phyloP scores from a whole-genome alignment of 2,113 vertebrate genomes.

The Eudyptes chrysolophus region DNA sequence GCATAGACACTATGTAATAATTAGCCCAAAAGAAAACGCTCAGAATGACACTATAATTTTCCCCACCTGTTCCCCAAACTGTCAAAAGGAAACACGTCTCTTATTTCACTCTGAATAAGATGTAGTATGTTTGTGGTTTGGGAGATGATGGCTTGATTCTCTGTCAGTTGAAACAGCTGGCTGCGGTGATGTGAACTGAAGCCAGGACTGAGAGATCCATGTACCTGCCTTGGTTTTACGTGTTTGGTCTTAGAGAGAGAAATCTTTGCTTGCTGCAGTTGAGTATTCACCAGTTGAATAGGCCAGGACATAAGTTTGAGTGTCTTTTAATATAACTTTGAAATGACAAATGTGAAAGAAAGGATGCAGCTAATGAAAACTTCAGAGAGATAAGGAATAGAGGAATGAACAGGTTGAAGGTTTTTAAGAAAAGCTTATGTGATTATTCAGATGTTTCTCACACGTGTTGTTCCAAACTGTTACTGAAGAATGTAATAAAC shows the following conservation, averaged over 20 bases:
- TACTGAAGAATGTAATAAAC: neutral
- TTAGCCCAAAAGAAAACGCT: neutral
- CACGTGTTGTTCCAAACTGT: neutral
- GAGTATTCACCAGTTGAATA: neutral
- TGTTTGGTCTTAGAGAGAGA: neutral
- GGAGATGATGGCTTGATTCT: conserved; percentile 1
- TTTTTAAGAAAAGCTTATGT: neutral
- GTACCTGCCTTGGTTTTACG: neutral
- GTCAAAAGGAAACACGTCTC: neutral
- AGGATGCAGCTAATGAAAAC: neutral
- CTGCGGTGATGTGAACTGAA: neutral
- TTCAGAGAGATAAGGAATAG: neutral
- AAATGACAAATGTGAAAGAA: neutral
- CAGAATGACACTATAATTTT: neutral
- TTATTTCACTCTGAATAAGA: conserved; percentile 44
- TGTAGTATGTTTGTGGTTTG: conserved; percentile 20
- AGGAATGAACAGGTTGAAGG: neutral
- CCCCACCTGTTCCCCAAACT: conserved; percentile 43
- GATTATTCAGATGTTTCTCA: neutral
- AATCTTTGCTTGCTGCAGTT: neutral
- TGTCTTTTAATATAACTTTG: neutral
- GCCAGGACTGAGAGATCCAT: neutral
- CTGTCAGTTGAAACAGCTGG: conserved; percentile 39
- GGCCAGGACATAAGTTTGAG: neutral
- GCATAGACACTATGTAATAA: neutral